Base-by-base conservation (phyloP, 2,888 invertebrate species). In the Sarcophaga subvicina region DNA sequence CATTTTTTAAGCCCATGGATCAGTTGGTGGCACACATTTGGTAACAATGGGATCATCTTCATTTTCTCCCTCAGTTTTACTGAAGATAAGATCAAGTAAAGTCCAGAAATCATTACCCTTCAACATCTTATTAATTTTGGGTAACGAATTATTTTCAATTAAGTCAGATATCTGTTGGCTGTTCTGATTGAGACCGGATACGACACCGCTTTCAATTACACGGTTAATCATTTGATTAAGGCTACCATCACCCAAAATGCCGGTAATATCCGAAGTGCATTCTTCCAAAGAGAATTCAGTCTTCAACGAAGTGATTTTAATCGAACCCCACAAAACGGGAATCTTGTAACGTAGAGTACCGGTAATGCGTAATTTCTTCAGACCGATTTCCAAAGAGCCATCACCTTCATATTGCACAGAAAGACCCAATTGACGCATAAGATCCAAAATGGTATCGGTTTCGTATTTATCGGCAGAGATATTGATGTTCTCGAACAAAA, bases 91-190 rank as follows among this genome's bases (percentile, higher is more conserved):
- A 82, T 91, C 91, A 17, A 91, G 83, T 25, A 92, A 1, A 1
- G 90, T 90, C 91, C 91, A 92, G 88, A 92, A 91, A 81, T 91
- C 89, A 12, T 91, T 92, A 60, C 92, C 92, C 88, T 92, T 91
- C 8, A 93, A 88, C 17, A 80, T 6, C 11, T 90, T 88, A 85
- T 93, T 93, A 20, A 92, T 88, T 6, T 62, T 87, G 3, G 92
- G 91, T 49, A 92, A 88, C 89, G 92, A 4, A 4, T 79, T 72
- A n/a, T 91, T 84, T 78, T 93, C 93, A 76, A 93, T 91, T 64
- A 80, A 73, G 20, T 90, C 86, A 45, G 92, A 91, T 17, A 93
- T 91, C 4, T 71, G 49, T 1, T 89, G 11, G 76, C 90, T 90
- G 62, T 92, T 92, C n/a, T 89, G 75, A 47, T 91, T 91, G 37